Evolutionary conservation across 2,113 vertebrate species (phyloP).

Genomic region (Corydoras sp.): DNA sequence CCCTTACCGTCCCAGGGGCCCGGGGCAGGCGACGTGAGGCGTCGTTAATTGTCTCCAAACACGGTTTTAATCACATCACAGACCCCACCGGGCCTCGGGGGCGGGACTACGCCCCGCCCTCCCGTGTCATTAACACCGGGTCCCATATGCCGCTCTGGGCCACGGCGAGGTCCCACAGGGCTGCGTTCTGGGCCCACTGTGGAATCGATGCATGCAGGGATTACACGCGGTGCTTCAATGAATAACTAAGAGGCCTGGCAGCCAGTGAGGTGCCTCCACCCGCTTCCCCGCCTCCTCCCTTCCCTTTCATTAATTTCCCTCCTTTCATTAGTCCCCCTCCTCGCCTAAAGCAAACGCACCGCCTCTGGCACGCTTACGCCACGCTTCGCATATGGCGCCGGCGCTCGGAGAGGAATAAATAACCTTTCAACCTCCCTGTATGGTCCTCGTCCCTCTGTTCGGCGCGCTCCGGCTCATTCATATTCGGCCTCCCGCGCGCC

Average conservation of each 20-base stretch:
- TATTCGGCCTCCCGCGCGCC: neutral
- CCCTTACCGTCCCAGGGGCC: constrained; percentile 64
- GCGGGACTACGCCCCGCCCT: constrained; percentile 58
- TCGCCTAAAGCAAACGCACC: constrained; percentile 25
- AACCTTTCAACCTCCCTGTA: constrained; percentile 52
- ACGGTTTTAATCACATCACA: constrained; percentile 95
- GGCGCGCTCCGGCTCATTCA: constrained; percentile 22
- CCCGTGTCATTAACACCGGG: constrained; percentile 84
- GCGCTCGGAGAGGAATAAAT: constrained; percentile 49
- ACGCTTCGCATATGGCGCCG: constrained; percentile 47
- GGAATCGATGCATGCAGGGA: constrained; percentile 43
- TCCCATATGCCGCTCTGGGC: constrained; percentile 84
- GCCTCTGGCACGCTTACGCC: constrained; percentile 47
- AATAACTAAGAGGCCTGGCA: constrained; percentile 51
- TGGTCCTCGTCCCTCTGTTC: constrained; percentile 9
- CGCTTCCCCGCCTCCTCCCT: neutral
- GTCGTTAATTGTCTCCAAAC: constrained; percentile 95
- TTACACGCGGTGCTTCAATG: constrained; percentile 46
- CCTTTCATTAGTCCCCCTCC: constrained; percentile 38
- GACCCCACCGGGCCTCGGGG: constrained; percentile 62
- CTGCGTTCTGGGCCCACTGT: constrained; percentile 31
- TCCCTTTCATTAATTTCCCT: constrained; percentile 27
- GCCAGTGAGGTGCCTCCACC: neutral
- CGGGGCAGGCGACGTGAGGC: constrained; percentile 58
- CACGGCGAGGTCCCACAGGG: constrained; percentile 58